These are phyloP conservation scores for Lepidurus arcticus DNA, from an alignment of 1,140 invertebrate genomes.

Conservation along the genomic window DNA sequence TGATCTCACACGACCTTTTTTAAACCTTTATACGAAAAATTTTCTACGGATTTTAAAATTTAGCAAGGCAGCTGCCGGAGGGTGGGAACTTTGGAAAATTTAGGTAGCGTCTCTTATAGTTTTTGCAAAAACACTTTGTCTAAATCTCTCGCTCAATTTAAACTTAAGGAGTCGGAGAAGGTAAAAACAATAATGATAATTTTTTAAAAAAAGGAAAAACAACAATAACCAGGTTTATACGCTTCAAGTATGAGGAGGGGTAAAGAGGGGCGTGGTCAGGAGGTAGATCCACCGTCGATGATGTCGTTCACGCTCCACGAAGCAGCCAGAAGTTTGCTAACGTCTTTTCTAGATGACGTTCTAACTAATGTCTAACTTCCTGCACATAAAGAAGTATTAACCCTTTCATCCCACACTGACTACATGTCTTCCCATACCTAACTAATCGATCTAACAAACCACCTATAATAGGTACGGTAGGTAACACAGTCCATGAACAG, in stretches of 20 bases:
- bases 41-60: background rate
- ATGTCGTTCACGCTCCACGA: constrained; percentile 12
- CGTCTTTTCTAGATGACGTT: background rate
- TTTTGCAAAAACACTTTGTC: background rate
- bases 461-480: constrained; percentile 4
- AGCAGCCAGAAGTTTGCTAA: background rate
- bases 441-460: background rate
- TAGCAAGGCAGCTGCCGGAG: constrained; percentile 1
- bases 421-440: background rate
- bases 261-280: background rate
- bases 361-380: background rate
- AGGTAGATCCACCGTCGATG: constrained; percentile 13
- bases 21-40: background rate
- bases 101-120: too few species aligned
- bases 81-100: background rate
- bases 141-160: background rate
- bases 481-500: background rate
- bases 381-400: background rate
- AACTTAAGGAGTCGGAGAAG: background rate
- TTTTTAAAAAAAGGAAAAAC: background rate
- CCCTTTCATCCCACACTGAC: background rate
- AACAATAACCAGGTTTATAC: background rate
- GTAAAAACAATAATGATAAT: background rate
- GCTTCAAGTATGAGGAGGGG: background rate
- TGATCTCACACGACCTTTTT: constrained; percentile 12